phyloP scores from a whole-genome alignment of 2,797 vertebrate genomes.

The Anguilla pacifica region DNA sequence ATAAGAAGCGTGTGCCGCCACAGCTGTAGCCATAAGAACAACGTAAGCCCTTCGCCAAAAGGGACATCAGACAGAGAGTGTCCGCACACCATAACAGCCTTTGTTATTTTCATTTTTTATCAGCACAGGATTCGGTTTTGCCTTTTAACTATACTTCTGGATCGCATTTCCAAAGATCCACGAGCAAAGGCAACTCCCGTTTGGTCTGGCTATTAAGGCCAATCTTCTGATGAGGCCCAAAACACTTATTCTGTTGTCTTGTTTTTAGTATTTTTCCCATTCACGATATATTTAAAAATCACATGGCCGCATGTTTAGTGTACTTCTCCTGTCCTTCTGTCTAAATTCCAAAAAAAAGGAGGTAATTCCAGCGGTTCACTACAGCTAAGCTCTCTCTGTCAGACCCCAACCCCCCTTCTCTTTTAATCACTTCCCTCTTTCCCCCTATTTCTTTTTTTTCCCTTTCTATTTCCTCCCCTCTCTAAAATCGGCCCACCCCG shows the following conservation, averaged over 20 bases:
- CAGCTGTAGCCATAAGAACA: background rate
- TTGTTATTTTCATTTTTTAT: background rate
- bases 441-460: conserved; percentile 55
- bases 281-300: background rate
- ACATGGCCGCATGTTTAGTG: conserved; percentile 47
- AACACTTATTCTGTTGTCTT: background rate
- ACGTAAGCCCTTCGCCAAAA: background rate
- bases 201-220: background rate
- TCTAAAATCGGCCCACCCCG: conserved; percentile 69
- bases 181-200: background rate
- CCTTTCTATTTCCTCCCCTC: conserved; percentile 56
- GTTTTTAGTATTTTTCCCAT: background rate
- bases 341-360: conserved; percentile 46
- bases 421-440: conserved; percentile 41
- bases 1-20: background rate
- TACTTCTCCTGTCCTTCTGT: conserved; percentile 27
- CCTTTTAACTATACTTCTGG: background rate
- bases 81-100: background rate
- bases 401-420: conserved; percentile 41
- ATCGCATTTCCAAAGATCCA: background rate
- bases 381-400: background rate
- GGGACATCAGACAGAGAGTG: background rate
- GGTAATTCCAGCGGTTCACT: conserved; percentile 55
- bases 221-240: background rate
- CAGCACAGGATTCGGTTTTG: background rate